Percentiles rank a stretch among this genome's conserved stretches.
Evolutionary conservation across 2,888 invertebrate genomes (phyloP).

Genomic region (Tryphoninae sp.): DNA sequence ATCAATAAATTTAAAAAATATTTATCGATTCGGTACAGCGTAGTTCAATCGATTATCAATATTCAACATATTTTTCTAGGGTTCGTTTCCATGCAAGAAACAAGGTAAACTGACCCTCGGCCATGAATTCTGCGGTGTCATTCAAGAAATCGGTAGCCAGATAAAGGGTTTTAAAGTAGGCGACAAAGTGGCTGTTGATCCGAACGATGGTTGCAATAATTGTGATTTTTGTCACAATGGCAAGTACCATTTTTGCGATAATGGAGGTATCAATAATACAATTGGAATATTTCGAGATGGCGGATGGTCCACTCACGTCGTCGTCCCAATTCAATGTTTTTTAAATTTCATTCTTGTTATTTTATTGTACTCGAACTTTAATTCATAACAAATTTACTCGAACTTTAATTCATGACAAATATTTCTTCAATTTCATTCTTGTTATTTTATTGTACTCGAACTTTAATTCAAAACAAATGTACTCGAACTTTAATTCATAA

Average conservation of each 20-base stretch:
- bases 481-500: too few species aligned
- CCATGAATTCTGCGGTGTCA: constrained; percentile 87
- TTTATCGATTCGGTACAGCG: too few species aligned
- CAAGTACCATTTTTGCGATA: constrained; percentile 85
- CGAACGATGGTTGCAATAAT: constrained; percentile 85
- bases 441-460: too few species aligned
- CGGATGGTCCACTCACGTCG: constrained; percentile 87
- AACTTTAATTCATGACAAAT: too few species aligned
- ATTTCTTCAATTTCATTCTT: too few species aligned
- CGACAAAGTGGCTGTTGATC: constrained; percentile 87
- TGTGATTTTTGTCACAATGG: constrained; percentile 86
- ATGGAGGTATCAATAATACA: constrained; percentile 85
- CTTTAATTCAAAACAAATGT: too few species aligned
- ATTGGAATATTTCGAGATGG: constrained; percentile 86
- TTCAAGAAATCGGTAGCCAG: constrained; percentile 84
- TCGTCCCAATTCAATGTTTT: constrained; percentile 82
- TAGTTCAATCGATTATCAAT: neutral
- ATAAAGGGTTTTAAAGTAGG: constrained; percentile 84
- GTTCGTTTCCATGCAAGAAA: constrained; percentile 85
- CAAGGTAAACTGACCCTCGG: constrained; percentile 84
- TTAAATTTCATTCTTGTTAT: too few species aligned
- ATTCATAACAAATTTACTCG: too few species aligned
- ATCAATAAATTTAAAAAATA: too few species aligned
- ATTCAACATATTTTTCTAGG: constrained; percentile 80
- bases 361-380: too few species aligned